Conservation (phyloP, 2,888 invertebrate genomes). For the Hirtodrosophila confusa region DNA sequence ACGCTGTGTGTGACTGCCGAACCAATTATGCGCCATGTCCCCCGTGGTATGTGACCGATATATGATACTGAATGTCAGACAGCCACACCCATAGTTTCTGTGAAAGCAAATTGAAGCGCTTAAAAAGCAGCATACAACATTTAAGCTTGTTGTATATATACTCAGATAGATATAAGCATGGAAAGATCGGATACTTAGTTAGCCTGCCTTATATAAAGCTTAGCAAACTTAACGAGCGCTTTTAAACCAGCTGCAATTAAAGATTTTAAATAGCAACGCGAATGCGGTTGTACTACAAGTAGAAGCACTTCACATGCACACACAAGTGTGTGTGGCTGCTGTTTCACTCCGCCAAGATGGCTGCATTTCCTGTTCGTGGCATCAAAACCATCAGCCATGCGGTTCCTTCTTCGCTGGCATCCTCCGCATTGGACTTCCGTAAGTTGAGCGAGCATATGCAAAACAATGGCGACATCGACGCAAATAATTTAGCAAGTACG, state of each 20-base stretch:
- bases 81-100: no score
- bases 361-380: constrained; percentile 53
- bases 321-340: constrained; percentile 8
- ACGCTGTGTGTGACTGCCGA: neutral
- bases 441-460: constrained; percentile 44
- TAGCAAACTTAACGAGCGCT: neutral
- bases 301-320: constrained; percentile 12
- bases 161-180: no score
- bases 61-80: constrained; percentile 2
- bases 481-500: constrained; percentile 30
- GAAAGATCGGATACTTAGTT: no score
- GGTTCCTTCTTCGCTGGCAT: constrained; percentile 4
- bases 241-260: constrained; percentile 47
- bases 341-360: constrained; percentile 39
- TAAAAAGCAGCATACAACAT: no score
- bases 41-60: constrained; percentile 13
- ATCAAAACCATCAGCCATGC: constrained; percentile 6
- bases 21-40: constrained; percentile 24
- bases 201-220: no score
- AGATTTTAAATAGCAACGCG: constrained; percentile 48
- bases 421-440: constrained; percentile 27
- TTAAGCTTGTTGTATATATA: no score
- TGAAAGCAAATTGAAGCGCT: no score
- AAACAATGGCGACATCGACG: constrained; percentile 46
- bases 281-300: constrained; percentile 23